Evolutionary conservation across 2,113 vertebrate genomes (phyloP).

Genomic region (Equus przewalskii): DNA sequence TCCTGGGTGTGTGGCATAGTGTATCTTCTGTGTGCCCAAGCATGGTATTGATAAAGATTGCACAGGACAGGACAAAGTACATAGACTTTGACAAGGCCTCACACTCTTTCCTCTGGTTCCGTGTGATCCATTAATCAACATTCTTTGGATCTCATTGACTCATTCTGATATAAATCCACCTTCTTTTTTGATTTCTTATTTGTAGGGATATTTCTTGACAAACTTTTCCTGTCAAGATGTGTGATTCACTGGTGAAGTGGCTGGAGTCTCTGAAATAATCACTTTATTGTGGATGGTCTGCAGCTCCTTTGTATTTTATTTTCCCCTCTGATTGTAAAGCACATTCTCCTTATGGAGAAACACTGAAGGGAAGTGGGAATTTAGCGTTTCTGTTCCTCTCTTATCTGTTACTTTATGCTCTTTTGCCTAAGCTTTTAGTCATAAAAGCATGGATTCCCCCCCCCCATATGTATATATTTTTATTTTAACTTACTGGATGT

Average conservation of each 20-base stretch:
- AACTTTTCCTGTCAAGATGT: neutral
- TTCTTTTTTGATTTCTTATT: neutral
- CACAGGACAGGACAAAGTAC: neutral
- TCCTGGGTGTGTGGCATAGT: neutral
- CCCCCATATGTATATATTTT: neutral
- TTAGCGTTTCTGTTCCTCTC: neutral
- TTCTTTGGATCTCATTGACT: neutral
- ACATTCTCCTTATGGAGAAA: neutral
- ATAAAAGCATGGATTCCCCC: neutral
- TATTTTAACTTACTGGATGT: neutral
- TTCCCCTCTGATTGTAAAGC: neutral
- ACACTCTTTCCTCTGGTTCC: neutral
- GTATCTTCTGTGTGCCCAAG: neutral
- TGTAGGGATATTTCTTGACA: neutral
- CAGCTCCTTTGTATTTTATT: slow-evolving; percentile 3
- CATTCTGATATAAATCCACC: neutral
- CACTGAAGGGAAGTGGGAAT: neutral
- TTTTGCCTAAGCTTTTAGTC: neutral
- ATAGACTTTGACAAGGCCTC: neutral
- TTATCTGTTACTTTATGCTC: neutral
- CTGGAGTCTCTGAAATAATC: neutral
- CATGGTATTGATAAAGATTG: neutral
- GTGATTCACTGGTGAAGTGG: neutral
- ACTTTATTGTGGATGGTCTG: neutral
- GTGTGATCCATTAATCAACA: neutral